Evolutionary conservation across 2,888 invertebrate species (phyloP).

Genomic region (Microplitis manilae): DNA sequence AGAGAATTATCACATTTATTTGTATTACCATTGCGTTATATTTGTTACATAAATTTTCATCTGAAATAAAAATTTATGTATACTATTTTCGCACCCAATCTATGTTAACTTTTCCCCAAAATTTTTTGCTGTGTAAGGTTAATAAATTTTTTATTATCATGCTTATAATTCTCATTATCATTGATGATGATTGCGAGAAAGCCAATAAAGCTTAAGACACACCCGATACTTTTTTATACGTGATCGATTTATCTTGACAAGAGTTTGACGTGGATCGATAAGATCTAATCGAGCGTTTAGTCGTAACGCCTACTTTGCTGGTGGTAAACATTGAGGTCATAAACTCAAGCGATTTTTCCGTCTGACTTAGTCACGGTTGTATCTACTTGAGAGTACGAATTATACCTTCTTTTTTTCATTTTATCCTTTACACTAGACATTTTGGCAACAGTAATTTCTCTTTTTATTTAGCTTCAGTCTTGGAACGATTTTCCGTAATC

Average conservation of each 20-base stretch:
- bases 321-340: slow-evolving; percentile 46
- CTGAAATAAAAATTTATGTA: no score
- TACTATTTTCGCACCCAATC: no score
- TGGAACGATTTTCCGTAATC: slow-evolving; percentile 57
- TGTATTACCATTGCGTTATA: no score
- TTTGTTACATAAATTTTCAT: no score
- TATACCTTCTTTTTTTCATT: neutral
- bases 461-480: slow-evolving; percentile 10
- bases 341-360: slow-evolving; percentile 16
- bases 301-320: slow-evolving; percentile 40
- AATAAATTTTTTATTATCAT: neutral
- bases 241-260: slow-evolving; percentile 34
- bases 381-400: slow-evolving; percentile 8
- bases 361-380: neutral
- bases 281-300: slow-evolving; percentile 38
- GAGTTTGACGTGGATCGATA: slow-evolving; percentile 41
- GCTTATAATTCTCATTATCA: neutral
- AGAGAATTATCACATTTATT: no score
- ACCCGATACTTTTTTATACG: slow-evolving; percentile 8
- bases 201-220: neutral
- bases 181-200: neutral
- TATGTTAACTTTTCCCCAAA: no score
- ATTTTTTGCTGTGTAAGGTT: neutral
- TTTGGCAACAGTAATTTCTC: neutral
- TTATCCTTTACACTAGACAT: neutral